Evolutionary conservation across 2,797 vertebrate genomes (phyloP).

Genomic region (Leucoraja ocellata): DNA sequence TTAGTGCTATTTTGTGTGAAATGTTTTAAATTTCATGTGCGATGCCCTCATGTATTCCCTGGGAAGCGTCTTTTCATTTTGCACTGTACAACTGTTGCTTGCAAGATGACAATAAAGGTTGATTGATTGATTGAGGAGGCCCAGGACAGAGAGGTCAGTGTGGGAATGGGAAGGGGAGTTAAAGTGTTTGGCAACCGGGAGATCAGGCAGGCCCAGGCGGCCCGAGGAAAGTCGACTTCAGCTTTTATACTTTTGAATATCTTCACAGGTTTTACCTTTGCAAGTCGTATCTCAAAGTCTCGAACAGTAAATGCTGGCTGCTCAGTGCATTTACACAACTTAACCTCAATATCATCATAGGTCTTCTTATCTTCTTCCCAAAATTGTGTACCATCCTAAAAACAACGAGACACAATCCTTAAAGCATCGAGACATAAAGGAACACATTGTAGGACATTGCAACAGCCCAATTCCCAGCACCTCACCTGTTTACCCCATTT

Average conservation of each 20-base stretch:
- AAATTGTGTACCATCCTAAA: slow-evolving; percentile 71
- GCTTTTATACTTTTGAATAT: background rate
- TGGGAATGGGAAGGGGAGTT: no score
- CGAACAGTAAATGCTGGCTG: slow-evolving; percentile 60
- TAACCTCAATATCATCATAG: slow-evolving; percentile 69
- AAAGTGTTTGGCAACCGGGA: no score
- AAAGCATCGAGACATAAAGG: background rate
- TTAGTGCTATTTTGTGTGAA: no score
- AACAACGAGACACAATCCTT: background rate
- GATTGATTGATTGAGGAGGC: no score
- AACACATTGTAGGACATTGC: background rate
- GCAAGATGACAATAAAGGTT: no score
- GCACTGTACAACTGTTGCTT: no score
- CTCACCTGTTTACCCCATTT: background rate
- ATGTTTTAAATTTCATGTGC: no score
- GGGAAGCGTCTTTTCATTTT: no score
- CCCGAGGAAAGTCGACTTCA: no score
- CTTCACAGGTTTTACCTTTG: slow-evolving; percentile 63
- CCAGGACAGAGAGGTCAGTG: no score
- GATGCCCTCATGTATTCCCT: no score
- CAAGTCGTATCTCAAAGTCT: slow-evolving; percentile 67
- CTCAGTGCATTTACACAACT: slow-evolving; percentile 57
- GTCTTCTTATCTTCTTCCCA: slow-evolving; percentile 70
- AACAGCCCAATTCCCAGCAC: background rate
- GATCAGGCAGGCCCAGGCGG: no score